These are phyloP conservation scores for Machimus atricapillus DNA, from an alignment of 2,888 invertebrate species.

Conservation along the genomic window DNA sequence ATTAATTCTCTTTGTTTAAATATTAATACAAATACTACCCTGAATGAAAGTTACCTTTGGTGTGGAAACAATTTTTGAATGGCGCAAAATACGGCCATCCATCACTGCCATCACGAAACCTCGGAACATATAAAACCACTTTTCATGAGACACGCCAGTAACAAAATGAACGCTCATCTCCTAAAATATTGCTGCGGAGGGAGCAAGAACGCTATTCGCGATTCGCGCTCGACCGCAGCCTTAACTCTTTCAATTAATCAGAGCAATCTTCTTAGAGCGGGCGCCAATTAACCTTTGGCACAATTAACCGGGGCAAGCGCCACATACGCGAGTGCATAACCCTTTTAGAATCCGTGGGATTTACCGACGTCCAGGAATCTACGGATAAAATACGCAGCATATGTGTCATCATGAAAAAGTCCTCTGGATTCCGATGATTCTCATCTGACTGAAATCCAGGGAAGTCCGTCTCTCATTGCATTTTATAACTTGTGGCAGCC, in stretches of 20 bases:
- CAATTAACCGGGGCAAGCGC: constrained; percentile 5
- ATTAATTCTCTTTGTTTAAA: background rate
- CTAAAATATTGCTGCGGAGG: background rate
- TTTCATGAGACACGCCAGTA: background rate
- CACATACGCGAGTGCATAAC: background rate
- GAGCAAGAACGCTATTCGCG: no score
- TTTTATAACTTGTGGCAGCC: background rate
- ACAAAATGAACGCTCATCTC: background rate
- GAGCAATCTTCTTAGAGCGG: background rate
- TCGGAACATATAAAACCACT: background rate
- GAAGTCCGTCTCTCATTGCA: background rate
- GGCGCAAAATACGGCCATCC: background rate
- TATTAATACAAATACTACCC: background rate
- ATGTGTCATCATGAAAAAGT: background rate
- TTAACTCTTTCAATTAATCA: constrained; percentile 20
- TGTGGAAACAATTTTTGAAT: background rate
- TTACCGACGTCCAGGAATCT: background rate
- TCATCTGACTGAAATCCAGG: background rate
- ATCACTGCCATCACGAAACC: constrained; percentile 21
- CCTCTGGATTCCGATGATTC: background rate
- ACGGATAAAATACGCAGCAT: background rate
- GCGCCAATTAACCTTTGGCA: constrained; percentile 23
- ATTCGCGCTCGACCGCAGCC: background rate
- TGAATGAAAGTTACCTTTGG: background rate
- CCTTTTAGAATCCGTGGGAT: background rate